These are phyloP conservation scores for Diorhabda carinulata DNA, from an alignment of 1,140 invertebrate genomes.

Conservation along the genomic window DNA sequence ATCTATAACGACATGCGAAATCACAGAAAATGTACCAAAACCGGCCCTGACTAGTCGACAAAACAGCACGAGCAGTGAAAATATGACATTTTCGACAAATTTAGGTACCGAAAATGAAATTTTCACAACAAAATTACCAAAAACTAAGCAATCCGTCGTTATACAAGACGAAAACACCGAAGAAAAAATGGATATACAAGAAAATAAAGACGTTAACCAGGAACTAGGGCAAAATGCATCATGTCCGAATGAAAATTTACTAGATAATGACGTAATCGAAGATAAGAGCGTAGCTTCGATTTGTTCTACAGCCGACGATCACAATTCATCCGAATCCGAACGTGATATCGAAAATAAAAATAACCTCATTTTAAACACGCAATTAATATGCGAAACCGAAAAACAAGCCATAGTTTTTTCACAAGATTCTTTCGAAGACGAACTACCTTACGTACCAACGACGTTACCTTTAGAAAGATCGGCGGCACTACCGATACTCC, in stretches of 20 bases:
- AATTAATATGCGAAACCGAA: slow-evolving; percentile 56
- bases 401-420: slow-evolving; percentile 71
- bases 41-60: slow-evolving; percentile 26
- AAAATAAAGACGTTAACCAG: background rate
- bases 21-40: slow-evolving; percentile 24
- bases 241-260: too few relatives aligned
- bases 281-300: too few relatives aligned
- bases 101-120: slow-evolving; percentile 42
- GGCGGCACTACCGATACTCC: slow-evolving; percentile 73
- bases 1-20: slow-evolving; percentile 38
- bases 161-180: background rate
- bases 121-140: slow-evolving; percentile 44
- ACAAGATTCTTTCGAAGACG: slow-evolving; percentile 82
- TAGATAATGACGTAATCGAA: too few relatives aligned
- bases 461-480: slow-evolving; percentile 79
- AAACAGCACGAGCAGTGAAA: slow-evolving; percentile 45
- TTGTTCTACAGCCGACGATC: slow-evolving; percentile 44
- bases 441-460: slow-evolving; percentile 81
- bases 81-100: slow-evolving; percentile 44
- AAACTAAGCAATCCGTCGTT: slow-evolving; percentile 22
- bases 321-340: slow-evolving; percentile 77
- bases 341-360: slow-evolving; percentile 42
- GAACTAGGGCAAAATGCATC: background rate
- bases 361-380: slow-evolving; percentile 24
- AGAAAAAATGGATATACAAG: background rate